Conservation (phyloP, 1,140 invertebrate genomes). For the Micrasema minimum region DNA sequence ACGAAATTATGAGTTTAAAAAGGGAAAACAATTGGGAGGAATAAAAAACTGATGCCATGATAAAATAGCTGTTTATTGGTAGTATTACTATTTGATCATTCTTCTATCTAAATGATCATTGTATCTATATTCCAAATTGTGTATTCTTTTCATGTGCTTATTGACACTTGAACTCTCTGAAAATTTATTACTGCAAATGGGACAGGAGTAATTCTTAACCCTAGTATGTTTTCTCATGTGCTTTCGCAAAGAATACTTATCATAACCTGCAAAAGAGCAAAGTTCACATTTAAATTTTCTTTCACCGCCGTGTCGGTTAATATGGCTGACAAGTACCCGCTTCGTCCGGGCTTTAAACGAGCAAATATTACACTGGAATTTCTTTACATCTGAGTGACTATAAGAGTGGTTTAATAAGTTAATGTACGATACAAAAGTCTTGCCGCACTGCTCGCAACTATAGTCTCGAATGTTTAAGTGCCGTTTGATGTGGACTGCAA, state of each 20-base stretch:
- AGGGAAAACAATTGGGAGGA: too few species aligned
- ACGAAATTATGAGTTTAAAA: too few species aligned
- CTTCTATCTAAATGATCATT: constrained; percentile 53
- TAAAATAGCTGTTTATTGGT: too few species aligned
- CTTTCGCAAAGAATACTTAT: constrained; percentile 58
- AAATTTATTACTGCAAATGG: constrained; percentile 66
- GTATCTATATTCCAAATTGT: constrained; percentile 60
- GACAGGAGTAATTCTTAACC: constrained; percentile 69
- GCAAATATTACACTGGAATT: constrained; percentile 65
- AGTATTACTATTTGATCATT: constrained; percentile 42
- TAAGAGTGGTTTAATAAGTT: constrained; percentile 59
- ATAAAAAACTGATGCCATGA: too few species aligned
- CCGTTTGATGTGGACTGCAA: constrained; percentile 60
- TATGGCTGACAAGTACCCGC: constrained; percentile 57
- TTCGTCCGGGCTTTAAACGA: constrained; percentile 64
- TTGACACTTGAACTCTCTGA: constrained; percentile 62
- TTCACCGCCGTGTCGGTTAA: neutral
- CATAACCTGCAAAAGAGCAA: constrained; percentile 56
- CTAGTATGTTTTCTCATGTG: constrained; percentile 66
- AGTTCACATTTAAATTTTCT: constrained; percentile 8
- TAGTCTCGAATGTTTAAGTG: constrained; percentile 64
- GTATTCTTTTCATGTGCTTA: constrained; percentile 61
- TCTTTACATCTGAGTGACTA: constrained; percentile 67
- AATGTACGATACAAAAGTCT: constrained; percentile 61
- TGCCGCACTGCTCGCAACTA: constrained; percentile 64